Conservation (phyloP, 2,888 invertebrate genomes). For the Pristionchus japonicus region DNA sequence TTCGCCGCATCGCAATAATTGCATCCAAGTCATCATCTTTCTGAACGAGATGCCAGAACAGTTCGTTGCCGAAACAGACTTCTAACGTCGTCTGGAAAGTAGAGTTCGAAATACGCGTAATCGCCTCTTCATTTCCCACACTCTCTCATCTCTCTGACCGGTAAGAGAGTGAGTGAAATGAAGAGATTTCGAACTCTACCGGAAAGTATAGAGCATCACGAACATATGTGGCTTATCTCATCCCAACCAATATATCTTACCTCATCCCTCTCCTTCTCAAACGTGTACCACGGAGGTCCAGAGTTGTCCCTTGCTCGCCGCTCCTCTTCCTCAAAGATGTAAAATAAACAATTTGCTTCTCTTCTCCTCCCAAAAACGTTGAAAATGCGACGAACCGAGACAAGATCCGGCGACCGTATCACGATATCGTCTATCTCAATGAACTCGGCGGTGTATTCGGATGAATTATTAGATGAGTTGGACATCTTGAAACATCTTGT, state of each 20-base stretch:
- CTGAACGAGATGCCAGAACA: neutral
- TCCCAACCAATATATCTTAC: neutral
- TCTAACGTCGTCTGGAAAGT: neutral
- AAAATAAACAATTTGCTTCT: no score
- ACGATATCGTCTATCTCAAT: neutral
- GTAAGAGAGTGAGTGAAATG: no score
- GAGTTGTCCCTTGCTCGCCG: neutral
- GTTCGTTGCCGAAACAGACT: neutral
- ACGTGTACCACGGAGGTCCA: neutral
- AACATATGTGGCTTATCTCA: no score
- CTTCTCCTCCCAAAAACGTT: no score
- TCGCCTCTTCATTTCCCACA: no score
- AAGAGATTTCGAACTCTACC: no score
- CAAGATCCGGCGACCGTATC: neutral
- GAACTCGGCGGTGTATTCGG: neutral
- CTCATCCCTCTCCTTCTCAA: neutral
- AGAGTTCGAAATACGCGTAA: neutral
- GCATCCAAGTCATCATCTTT: neutral
- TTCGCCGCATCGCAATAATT: no score
- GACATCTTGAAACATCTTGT: no score
- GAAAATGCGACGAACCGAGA: neutral
- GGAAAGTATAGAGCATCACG: no score
- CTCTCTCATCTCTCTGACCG: no score
- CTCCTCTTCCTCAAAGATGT: neutral
- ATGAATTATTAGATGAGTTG: no score